phyloP scores from a whole-genome alignment of 35 echinoderm and acorn worm genomes.

The Lytechinus variegatus region DNA sequence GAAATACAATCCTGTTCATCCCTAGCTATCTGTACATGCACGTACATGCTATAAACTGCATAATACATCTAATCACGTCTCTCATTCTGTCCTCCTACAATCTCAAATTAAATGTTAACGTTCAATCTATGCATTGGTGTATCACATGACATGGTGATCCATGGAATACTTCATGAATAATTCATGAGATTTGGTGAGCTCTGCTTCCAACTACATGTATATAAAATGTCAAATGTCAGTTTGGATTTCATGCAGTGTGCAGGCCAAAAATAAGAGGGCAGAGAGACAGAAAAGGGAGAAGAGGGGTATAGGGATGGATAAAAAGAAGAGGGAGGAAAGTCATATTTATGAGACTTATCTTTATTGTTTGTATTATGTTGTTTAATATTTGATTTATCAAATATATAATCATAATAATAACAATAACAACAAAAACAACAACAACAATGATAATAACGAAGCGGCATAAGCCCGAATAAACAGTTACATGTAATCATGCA shows the following conservation, averaged over 20 bases:
- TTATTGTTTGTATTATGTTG: too few relatives aligned
- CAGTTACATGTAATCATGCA: too few relatives aligned
- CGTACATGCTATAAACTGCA: neutral
- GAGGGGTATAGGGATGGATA: neutral
- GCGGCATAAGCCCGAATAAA: too few relatives aligned
- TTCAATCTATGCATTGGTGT: neutral
- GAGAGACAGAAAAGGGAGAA: neutral
- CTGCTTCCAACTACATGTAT: neutral
- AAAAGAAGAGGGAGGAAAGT: neutral
- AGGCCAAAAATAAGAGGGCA: neutral
- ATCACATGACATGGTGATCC: neutral
- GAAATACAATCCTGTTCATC: neutral
- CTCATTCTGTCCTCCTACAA: neutral
- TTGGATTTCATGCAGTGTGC: neutral
- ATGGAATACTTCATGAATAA: neutral
- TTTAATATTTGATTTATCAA: too few relatives aligned
- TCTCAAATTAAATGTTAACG: slow-evolving; percentile 13
- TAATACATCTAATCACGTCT: neutral
- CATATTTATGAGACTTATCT: too few relatives aligned
- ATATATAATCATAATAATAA: too few relatives aligned
- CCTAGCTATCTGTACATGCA: neutral
- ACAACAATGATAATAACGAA: too few relatives aligned
- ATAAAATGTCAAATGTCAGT: neutral
- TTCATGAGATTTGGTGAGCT: neutral
- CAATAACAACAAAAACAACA: too few relatives aligned